Evolutionary conservation across 2,888 invertebrate species (phyloP).

Genomic region (Drosophila buzzatii): DNA sequence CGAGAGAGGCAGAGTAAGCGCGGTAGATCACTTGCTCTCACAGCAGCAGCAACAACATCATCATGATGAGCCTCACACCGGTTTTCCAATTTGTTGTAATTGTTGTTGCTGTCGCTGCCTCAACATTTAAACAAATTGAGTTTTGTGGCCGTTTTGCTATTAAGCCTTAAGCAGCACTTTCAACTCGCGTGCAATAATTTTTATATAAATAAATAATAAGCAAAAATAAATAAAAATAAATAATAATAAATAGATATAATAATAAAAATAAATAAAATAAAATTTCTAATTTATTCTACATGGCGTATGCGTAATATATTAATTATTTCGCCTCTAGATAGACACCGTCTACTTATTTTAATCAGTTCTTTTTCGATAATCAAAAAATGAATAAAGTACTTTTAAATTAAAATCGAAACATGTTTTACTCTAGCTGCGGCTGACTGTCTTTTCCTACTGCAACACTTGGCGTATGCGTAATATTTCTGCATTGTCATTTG

Average conservation of each 20-base stretch:
- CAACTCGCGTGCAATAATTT: constrained; percentile 26
- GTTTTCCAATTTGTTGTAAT: constrained; percentile 51
- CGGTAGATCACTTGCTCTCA: constrained; percentile 31
- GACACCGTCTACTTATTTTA: not conserved
- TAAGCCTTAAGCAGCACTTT: constrained; percentile 13
- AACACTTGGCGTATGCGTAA: constrained; percentile 12
- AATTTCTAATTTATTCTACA: not conserved
- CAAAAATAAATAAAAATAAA: too few species aligned
- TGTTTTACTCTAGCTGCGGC: not conserved
- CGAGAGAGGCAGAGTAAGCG: constrained; percentile 1
- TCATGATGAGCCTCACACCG: constrained; percentile 53
- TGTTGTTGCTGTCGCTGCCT: constrained; percentile 28
- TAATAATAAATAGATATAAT: too few species aligned
- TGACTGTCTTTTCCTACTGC: not conserved
- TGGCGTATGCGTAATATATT: constrained; percentile 9
- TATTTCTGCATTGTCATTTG: constrained; percentile 21
- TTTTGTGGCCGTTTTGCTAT: constrained; percentile 22
- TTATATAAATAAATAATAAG: constrained; percentile 15
- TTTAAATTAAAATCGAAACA: not conserved
- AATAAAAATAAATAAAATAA: constrained; percentile 12
- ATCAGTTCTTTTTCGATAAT: not conserved
- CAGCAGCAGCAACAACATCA: constrained; percentile 8
- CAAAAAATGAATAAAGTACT: not conserved
- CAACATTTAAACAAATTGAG: constrained; percentile 46
- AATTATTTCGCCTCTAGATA: not conserved